Percentiles rank a stretch among this genome's conserved stretches.
These are phyloP conservation scores for Trematomus loennbergii DNA, from an alignment of 2,113 vertebrate genomes.

Conservation along the genomic window DNA sequence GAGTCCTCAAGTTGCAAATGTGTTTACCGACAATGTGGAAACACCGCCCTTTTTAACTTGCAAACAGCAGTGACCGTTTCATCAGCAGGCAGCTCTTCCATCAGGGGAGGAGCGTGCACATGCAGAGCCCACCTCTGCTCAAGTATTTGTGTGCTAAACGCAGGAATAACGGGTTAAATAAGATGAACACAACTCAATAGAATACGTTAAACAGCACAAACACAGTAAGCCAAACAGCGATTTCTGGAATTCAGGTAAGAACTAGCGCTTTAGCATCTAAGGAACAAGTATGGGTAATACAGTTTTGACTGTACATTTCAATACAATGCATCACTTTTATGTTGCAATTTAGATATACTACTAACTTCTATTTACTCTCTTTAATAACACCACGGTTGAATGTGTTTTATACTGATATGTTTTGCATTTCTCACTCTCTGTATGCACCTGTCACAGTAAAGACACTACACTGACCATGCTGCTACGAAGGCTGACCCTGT, in stretches of 20 bases:
- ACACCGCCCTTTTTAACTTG: neutral
- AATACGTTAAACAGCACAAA: neutral
- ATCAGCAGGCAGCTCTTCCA: constrained; percentile 36
- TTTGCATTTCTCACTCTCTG: neutral
- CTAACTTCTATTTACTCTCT: neutral
- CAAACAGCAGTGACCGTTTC: constrained; percentile 36
- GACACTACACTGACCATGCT: constrained; percentile 58
- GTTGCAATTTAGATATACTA: neutral
- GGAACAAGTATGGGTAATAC: neutral
- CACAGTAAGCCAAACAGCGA: neutral
- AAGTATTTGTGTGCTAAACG: constrained; percentile 3
- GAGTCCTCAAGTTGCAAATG: neutral
- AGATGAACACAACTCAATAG: constrained; percentile 30
- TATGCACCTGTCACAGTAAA: neutral
- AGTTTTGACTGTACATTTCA: neutral
- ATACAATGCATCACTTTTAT: neutral
- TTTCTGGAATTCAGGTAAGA: constrained; percentile 40
- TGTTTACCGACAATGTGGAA: neutral
- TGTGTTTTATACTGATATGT: neutral
- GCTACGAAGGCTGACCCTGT: constrained; percentile 65
- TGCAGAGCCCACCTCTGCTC: constrained; percentile 11
- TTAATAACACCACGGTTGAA: neutral
- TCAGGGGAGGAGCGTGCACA: constrained; percentile 55
- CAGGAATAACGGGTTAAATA: constrained; percentile 6
- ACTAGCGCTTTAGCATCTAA: neutral